Percentiles rank a stretch among this genome's conserved stretches.
These are phyloP conservation scores for Origma solitaria DNA, from an alignment of 2,113 vertebrate genomes.

Conservation along the genomic window DNA sequence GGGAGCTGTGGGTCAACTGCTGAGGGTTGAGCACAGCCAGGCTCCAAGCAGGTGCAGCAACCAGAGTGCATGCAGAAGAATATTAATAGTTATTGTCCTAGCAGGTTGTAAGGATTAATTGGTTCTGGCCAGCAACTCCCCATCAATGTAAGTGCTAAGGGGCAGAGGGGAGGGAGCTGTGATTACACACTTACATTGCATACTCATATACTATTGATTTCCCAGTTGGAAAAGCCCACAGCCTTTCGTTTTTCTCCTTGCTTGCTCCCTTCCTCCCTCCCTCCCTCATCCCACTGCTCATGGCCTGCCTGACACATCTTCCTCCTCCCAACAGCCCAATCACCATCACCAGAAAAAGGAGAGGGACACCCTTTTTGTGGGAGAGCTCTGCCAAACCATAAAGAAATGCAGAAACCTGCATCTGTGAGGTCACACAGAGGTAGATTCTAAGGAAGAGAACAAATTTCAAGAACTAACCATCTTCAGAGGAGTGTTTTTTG, in stretches of 20 bases:
- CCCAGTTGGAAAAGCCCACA: not conserved
- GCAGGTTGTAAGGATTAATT: conserved; percentile 38
- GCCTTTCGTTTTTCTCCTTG: not conserved
- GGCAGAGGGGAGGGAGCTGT: conserved; percentile 6
- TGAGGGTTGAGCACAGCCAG: not conserved
- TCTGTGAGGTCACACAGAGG: not conserved
- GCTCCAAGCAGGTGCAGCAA: not conserved
- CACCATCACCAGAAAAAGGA: not conserved
- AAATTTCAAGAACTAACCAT: not conserved
- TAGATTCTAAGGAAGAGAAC: not conserved
- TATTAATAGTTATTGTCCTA: conserved; percentile 37
- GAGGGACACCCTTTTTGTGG: not conserved
- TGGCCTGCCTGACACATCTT: not conserved
- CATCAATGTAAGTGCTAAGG: not conserved
- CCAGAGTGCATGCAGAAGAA: not conserved
- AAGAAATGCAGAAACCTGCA: not conserved
- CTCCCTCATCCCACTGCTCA: not conserved
- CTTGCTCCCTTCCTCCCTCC: not conserved
- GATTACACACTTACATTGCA: conserved; percentile 5
- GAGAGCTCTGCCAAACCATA: not conserved
- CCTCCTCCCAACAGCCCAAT: not conserved
- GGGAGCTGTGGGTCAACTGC: not conserved
- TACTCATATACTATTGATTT: conserved; percentile 38
- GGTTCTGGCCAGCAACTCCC: not conserved
- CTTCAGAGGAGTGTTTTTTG: not conserved